Evolutionary conservation across 1,140 invertebrate species (phyloP).

Genomic region (Solenopsis fugax): DNA sequence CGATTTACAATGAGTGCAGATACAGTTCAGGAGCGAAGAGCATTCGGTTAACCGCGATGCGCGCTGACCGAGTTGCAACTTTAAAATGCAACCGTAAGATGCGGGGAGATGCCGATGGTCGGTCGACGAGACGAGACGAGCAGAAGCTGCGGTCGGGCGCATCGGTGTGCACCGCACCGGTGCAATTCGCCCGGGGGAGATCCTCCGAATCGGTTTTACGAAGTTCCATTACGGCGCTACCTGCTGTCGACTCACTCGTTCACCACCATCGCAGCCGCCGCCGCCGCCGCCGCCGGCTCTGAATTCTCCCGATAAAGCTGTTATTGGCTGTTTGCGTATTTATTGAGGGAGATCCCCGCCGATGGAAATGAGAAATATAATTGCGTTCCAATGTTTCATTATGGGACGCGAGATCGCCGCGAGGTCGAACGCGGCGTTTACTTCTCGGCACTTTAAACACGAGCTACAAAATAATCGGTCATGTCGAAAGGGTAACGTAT

Average conservation of each 20-base stretch:
- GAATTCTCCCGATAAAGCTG: constrained; percentile 60
- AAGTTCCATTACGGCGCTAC: constrained; percentile 60
- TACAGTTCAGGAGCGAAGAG: background rate
- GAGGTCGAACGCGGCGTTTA: constrained; percentile 25
- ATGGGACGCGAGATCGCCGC: constrained; percentile 54
- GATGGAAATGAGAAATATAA: constrained; percentile 66
- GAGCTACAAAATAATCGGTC: constrained; percentile 11
- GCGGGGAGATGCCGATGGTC: constrained; percentile 20
- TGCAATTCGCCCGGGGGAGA: constrained; percentile 55
- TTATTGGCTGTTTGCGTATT: constrained; percentile 65
- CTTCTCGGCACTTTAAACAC: constrained; percentile 19
- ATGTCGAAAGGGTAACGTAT: background rate
- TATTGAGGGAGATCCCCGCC: constrained; percentile 55
- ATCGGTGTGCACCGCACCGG: constrained; percentile 45
- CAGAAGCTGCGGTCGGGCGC: constrained; percentile 54
- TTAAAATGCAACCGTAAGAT: constrained; percentile 61
- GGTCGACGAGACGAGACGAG: constrained; percentile 16
- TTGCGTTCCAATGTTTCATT: constrained; percentile 61
- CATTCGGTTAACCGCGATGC: constrained; percentile 36
- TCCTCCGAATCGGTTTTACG: constrained; percentile 60
- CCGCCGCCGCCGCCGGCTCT: constrained; percentile 34
- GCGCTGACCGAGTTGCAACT: constrained; percentile 46
- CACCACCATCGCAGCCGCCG: constrained; percentile 13
- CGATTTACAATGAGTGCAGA: background rate
- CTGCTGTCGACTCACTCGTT: constrained; percentile 59